Conservation (phyloP, 92 coral and sea anemone genomes). For the Palythoa grandis region DNA sequence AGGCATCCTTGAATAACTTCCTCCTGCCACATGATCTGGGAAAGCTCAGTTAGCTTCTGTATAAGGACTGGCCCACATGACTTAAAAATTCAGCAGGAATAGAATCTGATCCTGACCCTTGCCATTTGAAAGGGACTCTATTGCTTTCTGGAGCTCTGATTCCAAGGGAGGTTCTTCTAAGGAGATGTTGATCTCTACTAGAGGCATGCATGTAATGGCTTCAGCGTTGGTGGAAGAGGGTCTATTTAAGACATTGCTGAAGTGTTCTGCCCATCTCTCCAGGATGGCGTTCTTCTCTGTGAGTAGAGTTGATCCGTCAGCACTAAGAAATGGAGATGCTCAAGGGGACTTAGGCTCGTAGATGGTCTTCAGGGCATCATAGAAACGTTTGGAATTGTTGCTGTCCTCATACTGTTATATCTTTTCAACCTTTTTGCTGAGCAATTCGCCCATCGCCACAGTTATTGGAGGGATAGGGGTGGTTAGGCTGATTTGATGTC, state of each 20-base stretch:
- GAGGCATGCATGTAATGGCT: background rate
- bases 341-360: slow-evolving; percentile 30
- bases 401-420: background rate
- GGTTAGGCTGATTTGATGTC: no score
- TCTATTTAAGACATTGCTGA: slow-evolving; percentile 29
- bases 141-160: background rate
- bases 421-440: background rate
- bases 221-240: slow-evolving; percentile 39
- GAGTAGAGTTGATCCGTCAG: slow-evolving; percentile 28
- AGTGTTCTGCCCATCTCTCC: slow-evolving; percentile 49
- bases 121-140: slow-evolving; percentile 7
- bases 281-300: slow-evolving; percentile 21
- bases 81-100: slow-evolving; percentile 6
- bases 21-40: slow-evolving; percentile 38
- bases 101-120: slow-evolving; percentile 30
- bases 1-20: slow-evolving; percentile 7
- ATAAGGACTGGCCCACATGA: slow-evolving; percentile 32
- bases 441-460: no score
- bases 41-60: slow-evolving; percentile 32
- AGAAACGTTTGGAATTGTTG: slow-evolving; percentile 25
- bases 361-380: slow-evolving; percentile 8
- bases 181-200: slow-evolving; percentile 7
- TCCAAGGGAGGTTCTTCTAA: background rate
- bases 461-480: no score
- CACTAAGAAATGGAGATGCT: slow-evolving; percentile 17